phyloP scores from a whole-genome alignment of 2,113 vertebrate genomes.

The Sinosuthora webbiana region DNA sequence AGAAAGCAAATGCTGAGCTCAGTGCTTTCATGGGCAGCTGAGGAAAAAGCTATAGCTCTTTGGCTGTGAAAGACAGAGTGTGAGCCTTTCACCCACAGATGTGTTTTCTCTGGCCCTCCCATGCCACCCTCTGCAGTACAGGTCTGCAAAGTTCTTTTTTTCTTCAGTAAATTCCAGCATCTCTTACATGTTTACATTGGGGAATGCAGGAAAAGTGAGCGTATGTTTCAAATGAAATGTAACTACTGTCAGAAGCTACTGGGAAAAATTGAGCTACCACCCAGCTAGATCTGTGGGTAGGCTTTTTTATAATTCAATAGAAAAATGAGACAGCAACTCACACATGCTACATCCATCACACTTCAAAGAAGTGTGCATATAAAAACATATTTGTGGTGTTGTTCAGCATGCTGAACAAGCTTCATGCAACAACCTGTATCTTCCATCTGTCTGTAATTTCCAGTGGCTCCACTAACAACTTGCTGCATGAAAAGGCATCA shows the following conservation, averaged over 20 bases:
- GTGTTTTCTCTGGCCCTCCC: constrained; percentile 32
- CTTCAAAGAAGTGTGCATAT: not conserved
- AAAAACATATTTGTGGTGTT: constrained; percentile 32
- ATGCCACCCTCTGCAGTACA: constrained; percentile 1
- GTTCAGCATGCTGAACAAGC: constrained; percentile 27
- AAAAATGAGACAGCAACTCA: constrained; percentile 49
- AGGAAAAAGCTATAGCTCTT: not conserved
- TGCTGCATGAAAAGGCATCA: constrained; percentile 31
- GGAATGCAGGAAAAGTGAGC: constrained; percentile 22
- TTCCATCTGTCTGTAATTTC: constrained; percentile 57
- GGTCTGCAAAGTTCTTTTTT: constrained; percentile 24
- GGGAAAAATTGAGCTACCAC: constrained; percentile 41
- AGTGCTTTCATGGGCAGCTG: not conserved
- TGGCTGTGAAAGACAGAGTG: constrained; percentile 6
- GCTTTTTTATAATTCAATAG: constrained; percentile 38
- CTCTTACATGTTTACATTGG: constrained; percentile 31
- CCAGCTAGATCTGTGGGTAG: constrained; percentile 27
- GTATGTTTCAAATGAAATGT: constrained; percentile 61
- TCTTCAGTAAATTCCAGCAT: constrained; percentile 36
- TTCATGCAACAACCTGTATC: constrained; percentile 39
- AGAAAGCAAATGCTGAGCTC: not conserved
- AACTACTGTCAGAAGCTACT: constrained; percentile 49
- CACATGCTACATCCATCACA: constrained; percentile 48
- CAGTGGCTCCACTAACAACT: constrained; percentile 12
- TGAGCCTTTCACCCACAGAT: not conserved